These are phyloP conservation scores for Nannoperca australis DNA, from an alignment of 2,797 vertebrate species.

Conservation along the genomic window DNA sequence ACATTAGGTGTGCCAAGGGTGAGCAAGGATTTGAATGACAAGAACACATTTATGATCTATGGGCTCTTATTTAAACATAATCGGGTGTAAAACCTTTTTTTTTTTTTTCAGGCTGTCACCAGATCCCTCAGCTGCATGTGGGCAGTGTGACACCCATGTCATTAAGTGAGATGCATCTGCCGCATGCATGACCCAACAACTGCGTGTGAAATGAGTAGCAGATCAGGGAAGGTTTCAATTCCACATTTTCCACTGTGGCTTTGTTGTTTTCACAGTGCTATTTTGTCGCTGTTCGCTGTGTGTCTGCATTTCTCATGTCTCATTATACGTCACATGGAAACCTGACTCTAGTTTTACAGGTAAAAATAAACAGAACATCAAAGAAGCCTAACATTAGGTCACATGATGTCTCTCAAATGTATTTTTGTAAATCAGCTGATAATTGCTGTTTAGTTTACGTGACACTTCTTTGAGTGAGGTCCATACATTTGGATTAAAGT, in stretches of 20 bases:
- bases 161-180: constrained; percentile 31
- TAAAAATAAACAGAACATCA: not conserved
- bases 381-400: not conserved
- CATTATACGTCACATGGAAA: constrained; percentile 2
- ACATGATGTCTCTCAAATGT: not conserved
- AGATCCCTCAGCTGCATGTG: constrained; percentile 20
- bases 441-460: constrained; percentile 1
- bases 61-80: not conserved
- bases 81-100: not conserved
- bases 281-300: not conserved
- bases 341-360: constrained; percentile 7
- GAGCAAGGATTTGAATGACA: not conserved
- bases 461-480: not conserved
- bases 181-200: not conserved
- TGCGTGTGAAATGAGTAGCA: not conserved
- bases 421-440: not conserved
- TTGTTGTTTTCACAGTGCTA: not conserved
- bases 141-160: constrained; percentile 28
- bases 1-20: not conserved
- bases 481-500: not conserved
- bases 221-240: not conserved
- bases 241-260: not conserved
- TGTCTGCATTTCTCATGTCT: not conserved
- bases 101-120: constrained; percentile 11
- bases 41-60: not conserved